Conservation (phyloP, 1,140 invertebrate genomes). For the Nixonia krombeini region DNA sequence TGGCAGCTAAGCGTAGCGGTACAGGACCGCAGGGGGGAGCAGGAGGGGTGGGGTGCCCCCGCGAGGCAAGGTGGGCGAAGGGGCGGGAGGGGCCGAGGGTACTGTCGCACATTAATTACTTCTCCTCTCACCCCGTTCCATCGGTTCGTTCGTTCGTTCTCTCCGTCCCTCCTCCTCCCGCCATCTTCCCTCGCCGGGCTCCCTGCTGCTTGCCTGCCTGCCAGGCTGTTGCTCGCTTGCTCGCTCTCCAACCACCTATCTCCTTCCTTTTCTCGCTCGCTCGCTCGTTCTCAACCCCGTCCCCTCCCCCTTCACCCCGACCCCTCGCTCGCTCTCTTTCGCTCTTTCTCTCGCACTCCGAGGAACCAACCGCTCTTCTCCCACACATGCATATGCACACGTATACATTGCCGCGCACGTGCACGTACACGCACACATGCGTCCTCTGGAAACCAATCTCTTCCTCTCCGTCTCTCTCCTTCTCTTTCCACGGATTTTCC, state of each 20-base stretch:
- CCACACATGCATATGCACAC: constrained; percentile 1
- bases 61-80: neutral
- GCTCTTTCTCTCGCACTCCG: neutral
- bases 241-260: constrained; percentile 10
- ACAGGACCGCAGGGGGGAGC: constrained; percentile 40
- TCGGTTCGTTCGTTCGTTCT: constrained; percentile 24
- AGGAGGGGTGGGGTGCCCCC: constrained; percentile 22
- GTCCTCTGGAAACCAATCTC: constrained; percentile 49
- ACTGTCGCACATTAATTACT: constrained; percentile 65
- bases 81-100: constrained; percentile 33
- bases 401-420: constrained; percentile 8
- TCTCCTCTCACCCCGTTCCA: constrained; percentile 52
- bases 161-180: constrained; percentile 29
- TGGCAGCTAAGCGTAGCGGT: constrained; percentile 63
- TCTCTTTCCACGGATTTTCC: constrained; percentile 29
- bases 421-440: constrained; percentile 22
- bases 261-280: neutral
- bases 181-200: constrained; percentile 35
- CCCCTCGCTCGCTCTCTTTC: constrained; percentile 13
- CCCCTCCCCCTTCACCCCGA: constrained; percentile 11
- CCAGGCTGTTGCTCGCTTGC: too few relatives aligned
- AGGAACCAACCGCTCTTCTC: neutral
- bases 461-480: constrained; percentile 12
- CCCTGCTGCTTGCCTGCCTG: too few relatives aligned
- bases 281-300: neutral